Evolutionary conservation across 2,888 invertebrate genomes (phyloP), one percentile per base, ranked within the genome.

Genomic region (Erebia aethiops): DNA sequence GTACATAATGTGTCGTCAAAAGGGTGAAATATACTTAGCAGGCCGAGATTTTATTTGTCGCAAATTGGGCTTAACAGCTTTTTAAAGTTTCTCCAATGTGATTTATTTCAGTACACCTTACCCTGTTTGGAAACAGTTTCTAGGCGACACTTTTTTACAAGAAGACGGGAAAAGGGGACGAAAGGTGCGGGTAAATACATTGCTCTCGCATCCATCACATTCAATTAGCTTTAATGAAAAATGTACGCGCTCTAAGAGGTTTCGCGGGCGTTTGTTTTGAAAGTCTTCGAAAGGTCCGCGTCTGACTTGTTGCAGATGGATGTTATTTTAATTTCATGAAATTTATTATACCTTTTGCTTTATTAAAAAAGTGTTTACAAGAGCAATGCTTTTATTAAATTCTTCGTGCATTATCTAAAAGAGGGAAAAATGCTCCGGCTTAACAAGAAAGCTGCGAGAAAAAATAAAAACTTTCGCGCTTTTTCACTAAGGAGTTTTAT

Each of bases 1-100:
- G 91, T 92, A 92, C 87, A 88, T 91, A 92, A 92, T 92, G 90
- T 90, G 91, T 92, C 92, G 90, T 92, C 91, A 92, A 92, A 92
- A 90, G 92, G 92, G 91, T 91, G 89, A 91, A 91, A 91, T 91
- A 90, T 91, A 91, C 90, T 90, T 88, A 89, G 89, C 86, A 86
- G 86, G 84, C 87, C 85, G 90, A 91, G 92, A 92, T 92, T 92
- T 89, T 80, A 84, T 89, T 87, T 86, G 82, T 83, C 82, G 82
- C 81, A 84, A 85, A 79, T 83, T 81, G 80, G 82, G 84, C 82
- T 88, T 85, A 84, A 86, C 79, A 84, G 85, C 87, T 89, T 88
- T 89, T 87, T 86, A 88, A 90, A 89, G 86, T 89, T 90, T 87
- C 83, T 83, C 79, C 81, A 84, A 86, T 83, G 82, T 84, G 83